phyloP scores from a whole-genome alignment of 2,797 vertebrate genomes.

The Graptemys geographica region DNA sequence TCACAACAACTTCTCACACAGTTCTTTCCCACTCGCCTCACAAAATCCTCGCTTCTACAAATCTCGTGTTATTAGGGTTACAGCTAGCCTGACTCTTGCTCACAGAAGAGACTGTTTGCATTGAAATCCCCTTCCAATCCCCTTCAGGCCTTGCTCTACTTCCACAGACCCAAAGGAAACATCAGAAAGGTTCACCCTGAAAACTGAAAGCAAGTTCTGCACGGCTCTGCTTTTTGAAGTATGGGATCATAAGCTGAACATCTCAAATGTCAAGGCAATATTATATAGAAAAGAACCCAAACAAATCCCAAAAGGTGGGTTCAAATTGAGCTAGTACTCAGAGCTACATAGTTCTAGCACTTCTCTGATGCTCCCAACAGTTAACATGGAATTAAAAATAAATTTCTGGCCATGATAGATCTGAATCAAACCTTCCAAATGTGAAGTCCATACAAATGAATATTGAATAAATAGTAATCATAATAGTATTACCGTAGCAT shows the following conservation, averaged over 20 bases:
- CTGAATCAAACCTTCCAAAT: no score
- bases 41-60: no score
- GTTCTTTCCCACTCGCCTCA: no score
- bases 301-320: neutral
- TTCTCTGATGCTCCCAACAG: neutral
- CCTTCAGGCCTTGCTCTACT: no score
- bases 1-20: no score
- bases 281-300: neutral
- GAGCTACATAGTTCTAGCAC: neutral
- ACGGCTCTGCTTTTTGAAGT: neutral
- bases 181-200: neutral
- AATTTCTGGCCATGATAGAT: neutral
- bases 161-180: fast-evolving
- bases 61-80: no score
- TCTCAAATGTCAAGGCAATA: neutral
- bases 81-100: no score
- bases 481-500: no score
- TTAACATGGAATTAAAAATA: constrained; percentile 18
- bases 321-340: neutral
- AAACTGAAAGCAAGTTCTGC: neutral
- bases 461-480: no score
- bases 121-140: neutral
- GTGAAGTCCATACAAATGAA: no score
- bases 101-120: no score
- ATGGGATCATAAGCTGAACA: neutral